Conservation (phyloP, 2,797 vertebrate genomes). For the Gadopsis bispinosus region DNA sequence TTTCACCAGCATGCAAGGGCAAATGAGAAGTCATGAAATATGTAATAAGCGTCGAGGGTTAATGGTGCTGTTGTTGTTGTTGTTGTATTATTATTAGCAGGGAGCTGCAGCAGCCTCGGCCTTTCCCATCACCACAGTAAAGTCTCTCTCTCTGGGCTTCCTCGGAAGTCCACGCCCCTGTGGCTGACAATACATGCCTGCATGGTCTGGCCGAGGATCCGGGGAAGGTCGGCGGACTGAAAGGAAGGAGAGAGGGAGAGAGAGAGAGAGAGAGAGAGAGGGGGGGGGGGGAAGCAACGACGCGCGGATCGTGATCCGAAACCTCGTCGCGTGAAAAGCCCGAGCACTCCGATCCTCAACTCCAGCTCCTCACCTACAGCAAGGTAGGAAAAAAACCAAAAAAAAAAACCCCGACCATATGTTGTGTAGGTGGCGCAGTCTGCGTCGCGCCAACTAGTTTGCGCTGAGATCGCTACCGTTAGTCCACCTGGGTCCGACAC, state of each 20-base stretch:
- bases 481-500: too few species aligned
- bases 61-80: not conserved
- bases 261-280: too few species aligned
- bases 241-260: not conserved
- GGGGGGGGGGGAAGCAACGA: too few species aligned
- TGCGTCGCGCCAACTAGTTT: slow-evolving; percentile 1
- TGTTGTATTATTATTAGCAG: not conserved
- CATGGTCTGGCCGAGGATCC: slow-evolving; percentile 44
- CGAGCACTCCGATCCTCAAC: slow-evolving; percentile 18
- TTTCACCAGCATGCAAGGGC: not conserved
- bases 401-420: too few species aligned
- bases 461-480: slow-evolving; percentile 42
- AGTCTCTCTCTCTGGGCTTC: slow-evolving; percentile 6
- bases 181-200: slow-evolving; percentile 43
- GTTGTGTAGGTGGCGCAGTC: not conserved
- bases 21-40: not conserved
- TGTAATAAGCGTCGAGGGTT: too few species aligned
- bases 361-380: slow-evolving; percentile 38
- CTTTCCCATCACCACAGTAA: slow-evolving; percentile 5
- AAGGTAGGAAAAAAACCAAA: too few species aligned
- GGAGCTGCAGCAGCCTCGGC: not conserved
- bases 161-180: slow-evolving; percentile 68
- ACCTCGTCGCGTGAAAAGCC: slow-evolving; percentile 35
- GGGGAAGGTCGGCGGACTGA: slow-evolving; percentile 47
- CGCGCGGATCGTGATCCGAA: slow-evolving; percentile 53